Conservation (phyloP, 1,140 invertebrate genomes). For the Pantala flavescens region DNA sequence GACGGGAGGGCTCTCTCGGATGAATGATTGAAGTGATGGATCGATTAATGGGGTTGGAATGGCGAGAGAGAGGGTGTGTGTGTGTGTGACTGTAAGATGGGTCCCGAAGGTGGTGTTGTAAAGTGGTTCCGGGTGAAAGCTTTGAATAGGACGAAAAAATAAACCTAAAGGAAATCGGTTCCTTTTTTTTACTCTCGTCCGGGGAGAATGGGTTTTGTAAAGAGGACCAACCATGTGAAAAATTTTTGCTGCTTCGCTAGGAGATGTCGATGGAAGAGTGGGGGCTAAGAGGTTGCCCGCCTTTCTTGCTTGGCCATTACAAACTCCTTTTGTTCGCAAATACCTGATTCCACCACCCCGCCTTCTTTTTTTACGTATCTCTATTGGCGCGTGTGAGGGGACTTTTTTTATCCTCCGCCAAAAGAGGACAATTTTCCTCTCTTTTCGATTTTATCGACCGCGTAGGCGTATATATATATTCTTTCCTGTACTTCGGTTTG, state of each 20-base stretch:
- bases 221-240: not conserved
- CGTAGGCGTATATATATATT: too few species aligned
- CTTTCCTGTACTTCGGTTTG: too few species aligned
- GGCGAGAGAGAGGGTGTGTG: not conserved
- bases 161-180: conserved; percentile 3
- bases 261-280: not conserved
- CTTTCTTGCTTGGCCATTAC: too few species aligned
- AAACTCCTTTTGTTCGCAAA: too few species aligned
- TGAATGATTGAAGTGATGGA: conserved; percentile 6
- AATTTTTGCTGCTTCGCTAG: not conserved
- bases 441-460: too few species aligned
- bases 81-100: not conserved
- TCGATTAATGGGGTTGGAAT: conserved; percentile 1
- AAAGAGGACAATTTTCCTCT: too few species aligned
- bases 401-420: too few species aligned
- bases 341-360: too few species aligned
- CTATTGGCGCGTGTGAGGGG: too few species aligned
- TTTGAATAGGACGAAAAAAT: conserved; percentile 3
- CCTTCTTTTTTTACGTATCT: too few species aligned
- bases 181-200: not conserved
- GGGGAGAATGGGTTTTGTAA: not conserved
- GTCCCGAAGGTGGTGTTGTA: not conserved
- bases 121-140: not conserved
- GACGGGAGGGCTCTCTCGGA: not conserved
- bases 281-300: too few species aligned